Evolutionary conservation across 1,140 invertebrate species (phyloP), one percentile per base, ranked within the genome.

Genomic region (Copidosoma floridanum): DNA sequence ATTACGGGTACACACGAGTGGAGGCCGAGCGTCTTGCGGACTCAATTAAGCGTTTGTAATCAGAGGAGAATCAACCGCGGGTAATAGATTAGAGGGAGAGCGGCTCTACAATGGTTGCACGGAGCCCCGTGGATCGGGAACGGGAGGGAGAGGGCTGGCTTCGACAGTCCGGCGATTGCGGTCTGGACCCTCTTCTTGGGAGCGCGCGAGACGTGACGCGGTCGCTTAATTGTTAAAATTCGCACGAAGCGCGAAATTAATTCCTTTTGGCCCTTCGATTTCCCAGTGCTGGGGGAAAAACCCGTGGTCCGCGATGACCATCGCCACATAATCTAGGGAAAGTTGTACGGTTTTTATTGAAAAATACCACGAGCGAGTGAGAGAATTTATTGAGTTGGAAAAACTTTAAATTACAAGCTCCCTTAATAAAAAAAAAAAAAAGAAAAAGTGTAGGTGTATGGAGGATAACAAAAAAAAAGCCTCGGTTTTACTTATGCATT

Each of bases 131-230:
- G 21, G 29, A 50, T 61, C 37, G 38, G 21, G 29, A 50, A 54
- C 37, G 38, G n/a, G 29, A 51, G 37, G 32, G 24, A 40, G 57
- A 32, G 61, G 63, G 68, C 64, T 68, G 67, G 67, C 65, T 70
- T 72, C 70, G 70, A 69, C 67, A 69, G 67, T 67, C 64, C 59
- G 62, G 65, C 68, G 64, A 65, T 69, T 61, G 68, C 48, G 50
- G 58, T 61, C 41, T 47, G 11, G 47, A 65, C 60, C 64, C 64
- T 63, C 57, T 63, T 61, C 54, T 57, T 50, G 54, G 48, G 20
- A n/a, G 11, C 27, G 16, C 35, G 35, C 37, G 38, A 21, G 47
- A 18, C 43, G 2, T 29, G 26, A 27, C 53, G 57, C 59, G 56
- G 35, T 40, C 38, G 47, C 24, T 52, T 63, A 63, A 63, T 63